These are phyloP conservation scores for Coelopa frigida DNA, from an alignment of 1,140 invertebrate genomes.

Conservation along the genomic window DNA sequence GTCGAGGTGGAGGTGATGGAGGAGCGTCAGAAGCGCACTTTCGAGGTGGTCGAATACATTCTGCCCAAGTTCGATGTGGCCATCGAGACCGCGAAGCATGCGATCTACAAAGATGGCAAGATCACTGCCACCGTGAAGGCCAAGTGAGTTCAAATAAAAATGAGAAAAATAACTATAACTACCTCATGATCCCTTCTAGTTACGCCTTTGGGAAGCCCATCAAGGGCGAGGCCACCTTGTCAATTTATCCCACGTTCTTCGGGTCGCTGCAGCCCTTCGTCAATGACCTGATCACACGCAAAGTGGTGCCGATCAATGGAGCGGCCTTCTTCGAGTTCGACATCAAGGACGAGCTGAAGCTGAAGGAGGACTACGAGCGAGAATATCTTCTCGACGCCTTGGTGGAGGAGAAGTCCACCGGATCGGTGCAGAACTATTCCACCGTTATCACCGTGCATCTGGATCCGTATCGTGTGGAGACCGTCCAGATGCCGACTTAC, in stretches of 20 bases:
- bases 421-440: slow-evolving; percentile 66
- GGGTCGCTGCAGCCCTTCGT: slow-evolving; percentile 41
- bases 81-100: slow-evolving; percentile 71
- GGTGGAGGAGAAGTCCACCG: slow-evolving; percentile 69
- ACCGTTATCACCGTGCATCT: slow-evolving; percentile 64
- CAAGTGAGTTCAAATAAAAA: slow-evolving; percentile 53
- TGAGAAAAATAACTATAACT: neutral
- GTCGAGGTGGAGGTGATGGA: slow-evolving; percentile 49
- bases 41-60: slow-evolving; percentile 73
- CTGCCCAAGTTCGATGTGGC: slow-evolving; percentile 86
- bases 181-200: slow-evolving; percentile 45
- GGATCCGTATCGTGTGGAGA: slow-evolving; percentile 71
- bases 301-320: slow-evolving; percentile 75
- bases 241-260: slow-evolving; percentile 55
- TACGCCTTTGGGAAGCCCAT: slow-evolving; percentile 66
- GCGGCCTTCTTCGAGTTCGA: slow-evolving; percentile 69
- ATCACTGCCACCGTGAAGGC: slow-evolving; percentile 72
- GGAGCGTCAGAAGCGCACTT: slow-evolving; percentile 39
- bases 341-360: slow-evolving; percentile 58
- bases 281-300: slow-evolving; percentile 51
- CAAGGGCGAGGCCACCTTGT: slow-evolving; percentile 65
- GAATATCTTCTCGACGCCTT: slow-evolving; percentile 65
- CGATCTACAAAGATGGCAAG: slow-evolving; percentile 73
- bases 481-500: slow-evolving; percentile 71
- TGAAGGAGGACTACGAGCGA: slow-evolving; percentile 66